These are phyloP conservation scores for Panonychus citri DNA, from an alignment of 1,140 invertebrate genomes.

Conservation along the genomic window DNA sequence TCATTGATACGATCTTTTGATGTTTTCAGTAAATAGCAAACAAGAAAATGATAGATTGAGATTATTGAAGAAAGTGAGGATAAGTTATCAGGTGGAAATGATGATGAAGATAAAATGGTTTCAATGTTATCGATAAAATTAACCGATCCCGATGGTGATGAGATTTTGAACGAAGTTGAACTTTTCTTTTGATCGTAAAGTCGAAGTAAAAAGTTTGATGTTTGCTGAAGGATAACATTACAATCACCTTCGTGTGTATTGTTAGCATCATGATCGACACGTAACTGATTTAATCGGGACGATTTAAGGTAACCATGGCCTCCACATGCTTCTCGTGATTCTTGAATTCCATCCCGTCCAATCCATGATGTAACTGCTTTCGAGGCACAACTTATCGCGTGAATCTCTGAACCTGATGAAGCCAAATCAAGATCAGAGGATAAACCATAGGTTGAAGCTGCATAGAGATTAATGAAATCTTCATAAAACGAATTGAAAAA, in stretches of 20 bases:
- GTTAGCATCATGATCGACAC: slow-evolving; percentile 69
- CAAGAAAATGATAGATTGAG: slow-evolving; percentile 51
- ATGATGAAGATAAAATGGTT: slow-evolving; percentile 14
- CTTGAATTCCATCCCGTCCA: slow-evolving; percentile 56
- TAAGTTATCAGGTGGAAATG: slow-evolving; percentile 28
- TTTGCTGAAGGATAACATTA: slow-evolving; percentile 78
- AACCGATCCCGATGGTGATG: slow-evolving; percentile 38
- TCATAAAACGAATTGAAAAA: slow-evolving; percentile 37
- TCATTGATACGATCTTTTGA: slow-evolving; percentile 32
- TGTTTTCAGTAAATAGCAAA: slow-evolving; percentile 42
- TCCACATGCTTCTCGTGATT: slow-evolving; percentile 58
- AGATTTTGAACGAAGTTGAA: background rate
- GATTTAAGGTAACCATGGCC: slow-evolving; percentile 39
- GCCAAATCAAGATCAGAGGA: slow-evolving; percentile 25
- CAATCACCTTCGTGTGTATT: slow-evolving; percentile 90
- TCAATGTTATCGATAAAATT: slow-evolving; percentile 31
- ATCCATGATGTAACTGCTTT: slow-evolving; percentile 70
- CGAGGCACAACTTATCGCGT: slow-evolving; percentile 59
- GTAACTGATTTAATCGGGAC: slow-evolving; percentile 47
- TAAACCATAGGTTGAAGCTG: slow-evolving; percentile 26
- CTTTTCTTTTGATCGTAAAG: slow-evolving; percentile 20
- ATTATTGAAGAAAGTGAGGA: slow-evolving; percentile 34
- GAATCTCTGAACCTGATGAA: slow-evolving; percentile 55
- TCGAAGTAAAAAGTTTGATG: slow-evolving; percentile 61
- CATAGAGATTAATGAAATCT: slow-evolving; percentile 29